Conservation (phyloP, 2,888 invertebrate genomes). For the Lasioglossum marginatum region DNA sequence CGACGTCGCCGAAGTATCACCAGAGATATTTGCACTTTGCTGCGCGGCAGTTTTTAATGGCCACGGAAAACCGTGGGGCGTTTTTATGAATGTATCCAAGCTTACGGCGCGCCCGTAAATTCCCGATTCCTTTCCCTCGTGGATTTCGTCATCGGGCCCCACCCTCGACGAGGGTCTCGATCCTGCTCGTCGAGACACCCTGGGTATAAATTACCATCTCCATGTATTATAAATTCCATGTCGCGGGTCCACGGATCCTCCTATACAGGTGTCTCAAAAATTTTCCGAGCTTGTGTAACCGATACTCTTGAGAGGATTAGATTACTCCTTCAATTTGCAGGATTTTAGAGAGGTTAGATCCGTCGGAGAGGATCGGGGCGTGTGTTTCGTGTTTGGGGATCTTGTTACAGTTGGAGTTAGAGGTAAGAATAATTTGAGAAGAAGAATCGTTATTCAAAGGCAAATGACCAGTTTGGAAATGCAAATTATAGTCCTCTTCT, state of each 20-base stretch:
- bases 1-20: constrained; percentile 39
- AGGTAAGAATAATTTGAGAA: neutral
- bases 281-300: constrained; percentile 6
- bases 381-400: neutral
- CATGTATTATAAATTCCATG: constrained; percentile 42
- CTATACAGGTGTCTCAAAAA: neutral
- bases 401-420: neutral
- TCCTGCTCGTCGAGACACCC: constrained; percentile 10
- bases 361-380: neutral
- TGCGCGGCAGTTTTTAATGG: constrained; percentile 56
- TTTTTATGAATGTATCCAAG: constrained; percentile 38
- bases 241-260: constrained; percentile 7
- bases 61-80: constrained; percentile 38
- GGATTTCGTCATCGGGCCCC: constrained; percentile 37
- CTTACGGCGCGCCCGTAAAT: constrained; percentile 43
- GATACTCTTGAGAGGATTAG: neutral
- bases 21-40: constrained; percentile 56
- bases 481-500: too few relatives aligned
- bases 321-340: constrained; percentile 6
- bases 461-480: neutral
- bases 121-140: constrained; percentile 41
- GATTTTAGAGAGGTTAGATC: neutral
- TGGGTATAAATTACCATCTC: constrained; percentile 48
- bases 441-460: neutral
- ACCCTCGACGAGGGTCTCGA: neutral